Conservation (phyloP, 2,113 vertebrate species). For the Anseranas semipalmata region DNA sequence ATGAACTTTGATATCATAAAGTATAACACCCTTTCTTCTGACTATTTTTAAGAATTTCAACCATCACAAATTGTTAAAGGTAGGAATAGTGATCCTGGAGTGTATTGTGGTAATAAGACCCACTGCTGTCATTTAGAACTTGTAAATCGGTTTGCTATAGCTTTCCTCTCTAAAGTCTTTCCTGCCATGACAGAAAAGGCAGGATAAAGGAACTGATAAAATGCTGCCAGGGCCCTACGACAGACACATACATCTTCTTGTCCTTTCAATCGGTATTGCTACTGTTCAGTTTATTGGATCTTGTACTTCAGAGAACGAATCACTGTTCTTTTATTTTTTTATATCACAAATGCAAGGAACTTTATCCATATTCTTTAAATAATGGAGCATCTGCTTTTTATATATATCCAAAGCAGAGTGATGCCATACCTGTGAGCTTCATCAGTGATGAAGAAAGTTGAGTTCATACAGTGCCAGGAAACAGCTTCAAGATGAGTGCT, state of each 20-base stretch:
- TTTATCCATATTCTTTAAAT: conserved; percentile 1
- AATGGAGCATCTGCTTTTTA: background rate
- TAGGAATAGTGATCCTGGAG: background rate
- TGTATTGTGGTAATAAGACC: background rate
- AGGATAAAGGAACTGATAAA: background rate
- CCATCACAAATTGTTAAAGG: background rate
- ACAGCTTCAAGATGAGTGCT: background rate
- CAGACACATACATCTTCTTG: background rate
- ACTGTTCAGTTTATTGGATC: background rate
- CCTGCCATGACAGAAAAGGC: conserved; percentile 9
- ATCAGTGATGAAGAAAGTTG: background rate
- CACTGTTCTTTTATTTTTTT: conserved; percentile 26
- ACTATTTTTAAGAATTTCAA: background rate
- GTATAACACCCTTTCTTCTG: background rate
- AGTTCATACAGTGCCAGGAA: background rate
- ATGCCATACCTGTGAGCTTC: background rate
- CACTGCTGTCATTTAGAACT: background rate
- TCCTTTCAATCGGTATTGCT: background rate
- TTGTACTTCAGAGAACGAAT: background rate
- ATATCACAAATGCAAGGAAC: background rate
- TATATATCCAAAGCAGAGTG: background rate
- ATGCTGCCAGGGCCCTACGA: background rate
- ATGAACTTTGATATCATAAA: conserved; percentile 21
- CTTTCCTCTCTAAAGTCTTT: background rate
- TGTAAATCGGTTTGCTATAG: conserved; percentile 16